phyloP scores from a whole-genome alignment of 2,797 vertebrate genomes.

The Scleropages formosus region DNA sequence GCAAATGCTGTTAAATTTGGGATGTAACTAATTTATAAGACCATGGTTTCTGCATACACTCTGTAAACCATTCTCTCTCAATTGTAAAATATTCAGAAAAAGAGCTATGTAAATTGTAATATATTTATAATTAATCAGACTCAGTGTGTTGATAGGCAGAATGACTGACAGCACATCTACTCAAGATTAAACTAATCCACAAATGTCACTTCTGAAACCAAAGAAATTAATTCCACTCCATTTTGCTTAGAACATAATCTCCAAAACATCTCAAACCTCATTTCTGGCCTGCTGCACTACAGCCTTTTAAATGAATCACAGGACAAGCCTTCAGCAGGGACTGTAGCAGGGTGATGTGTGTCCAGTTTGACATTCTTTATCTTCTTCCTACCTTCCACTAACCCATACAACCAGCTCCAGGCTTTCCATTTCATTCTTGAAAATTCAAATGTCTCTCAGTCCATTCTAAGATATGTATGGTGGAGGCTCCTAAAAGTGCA shows the following conservation, averaged over 20 bases:
- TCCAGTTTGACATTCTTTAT: not conserved
- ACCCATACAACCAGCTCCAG: not conserved
- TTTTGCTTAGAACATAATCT: not conserved
- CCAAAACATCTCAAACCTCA: not conserved
- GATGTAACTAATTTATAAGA: not conserved
- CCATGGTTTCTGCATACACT: not conserved
- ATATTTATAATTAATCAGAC: not conserved
- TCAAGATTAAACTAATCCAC: not conserved
- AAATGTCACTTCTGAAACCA: constrained; percentile 10
- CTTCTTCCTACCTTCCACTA: not conserved
- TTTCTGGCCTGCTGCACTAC: not conserved
- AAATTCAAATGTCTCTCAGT: not conserved
- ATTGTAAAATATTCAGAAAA: not conserved
- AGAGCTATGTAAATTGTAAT: not conserved
- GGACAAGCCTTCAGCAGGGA: not conserved
- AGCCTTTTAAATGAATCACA: not conserved
- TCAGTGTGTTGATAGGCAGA: not conserved
- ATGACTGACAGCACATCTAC: not conserved
- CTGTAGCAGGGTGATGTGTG: not conserved
- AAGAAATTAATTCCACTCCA: not conserved
- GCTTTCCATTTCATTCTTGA: not conserved
- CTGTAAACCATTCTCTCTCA: not conserved
- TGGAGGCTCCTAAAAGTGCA: not conserved
- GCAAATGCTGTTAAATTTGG: not conserved
- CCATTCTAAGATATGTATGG: not conserved